Base-by-base conservation (phyloP, 2,888 invertebrate species). In the Agrotis clavis region DNA sequence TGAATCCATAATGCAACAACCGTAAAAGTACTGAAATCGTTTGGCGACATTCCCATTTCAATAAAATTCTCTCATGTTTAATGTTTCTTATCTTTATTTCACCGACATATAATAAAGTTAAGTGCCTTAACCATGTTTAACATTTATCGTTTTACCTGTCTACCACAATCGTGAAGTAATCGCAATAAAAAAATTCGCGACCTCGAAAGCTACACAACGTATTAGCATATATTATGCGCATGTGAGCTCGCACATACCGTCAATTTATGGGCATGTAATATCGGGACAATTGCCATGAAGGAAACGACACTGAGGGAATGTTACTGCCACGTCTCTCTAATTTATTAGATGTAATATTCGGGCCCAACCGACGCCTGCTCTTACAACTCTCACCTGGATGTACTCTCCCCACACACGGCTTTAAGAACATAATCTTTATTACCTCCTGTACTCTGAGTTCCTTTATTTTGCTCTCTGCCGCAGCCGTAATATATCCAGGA, bases 181-280 rank as follows among this genome's bases (percentile, higher is more conserved):
- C 84, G 87, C 86, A 90, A 91, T 90, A 90, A 90, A 87, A 88
- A 91, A 88, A 88, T 89, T 88, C 83, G 86, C 84, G 81, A 81
- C 83, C 85, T 86, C 83, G 79, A 86, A 87, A 85, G 84, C 87
- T 85, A 88, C 87, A 89, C 86, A 82, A 89, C 83, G 88, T 88
- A 90, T 92, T 91, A 92, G 87, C 90, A 90, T 91, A 91, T 89
- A 87, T 89, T 87, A 87, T 81, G 83, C 82, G 81, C 76, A 73
- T 76, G 83, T 74, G 79, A 83, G 81, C 84, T 81, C 86, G 82
- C 82, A 85, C 84, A 87, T 84, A 84, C 79, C 88, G 87, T 89
- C 88, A 92, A 93, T 94, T 94, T 94, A 94, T 92, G 90, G 88
- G 88, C 91, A 89, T 92, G 94, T 94, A 94, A 94, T 94, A 94